phyloP scores from a whole-genome alignment of 2,797 vertebrate genomes.

The Danio tinwini region DNA sequence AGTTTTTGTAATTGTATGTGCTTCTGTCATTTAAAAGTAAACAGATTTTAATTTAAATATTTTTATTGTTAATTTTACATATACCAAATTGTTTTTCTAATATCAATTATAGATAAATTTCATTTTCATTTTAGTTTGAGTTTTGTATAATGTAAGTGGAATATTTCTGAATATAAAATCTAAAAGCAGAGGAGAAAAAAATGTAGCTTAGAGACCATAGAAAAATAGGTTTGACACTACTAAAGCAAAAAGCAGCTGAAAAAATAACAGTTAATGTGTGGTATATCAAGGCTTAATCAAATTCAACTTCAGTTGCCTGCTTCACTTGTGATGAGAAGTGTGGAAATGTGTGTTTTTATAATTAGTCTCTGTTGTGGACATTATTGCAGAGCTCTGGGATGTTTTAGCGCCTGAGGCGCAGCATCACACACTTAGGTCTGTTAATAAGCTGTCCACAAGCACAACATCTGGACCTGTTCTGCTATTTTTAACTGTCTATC shows the following conservation, averaged over 20 bases:
- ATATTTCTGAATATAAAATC: neutral
- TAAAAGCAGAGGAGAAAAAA: neutral
- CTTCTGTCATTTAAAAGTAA: too few species aligned
- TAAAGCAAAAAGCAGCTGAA: neutral
- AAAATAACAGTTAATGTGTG: neutral
- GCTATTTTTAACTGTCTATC: slow-evolving; percentile 34
- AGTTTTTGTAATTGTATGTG: too few species aligned
- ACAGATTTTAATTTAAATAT: too few species aligned
- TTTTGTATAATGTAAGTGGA: too few species aligned
- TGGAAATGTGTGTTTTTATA: slow-evolving; percentile 57
- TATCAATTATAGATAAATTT: too few species aligned
- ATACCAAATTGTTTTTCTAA: too few species aligned
- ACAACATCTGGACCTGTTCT: slow-evolving; percentile 78
- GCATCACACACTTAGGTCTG: slow-evolving; percentile 68
- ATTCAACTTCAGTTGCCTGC: slow-evolving; percentile 38
- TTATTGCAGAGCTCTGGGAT: slow-evolving; percentile 52
- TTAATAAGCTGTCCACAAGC: slow-evolving; percentile 72
- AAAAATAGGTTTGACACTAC: neutral
- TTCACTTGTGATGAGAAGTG: slow-evolving; percentile 22
- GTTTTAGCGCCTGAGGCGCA: slow-evolving; percentile 70
- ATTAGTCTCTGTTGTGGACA: slow-evolving; percentile 60
- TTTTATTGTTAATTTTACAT: too few species aligned
- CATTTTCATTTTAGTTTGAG: too few species aligned
- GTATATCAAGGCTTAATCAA: slow-evolving; percentile 30
- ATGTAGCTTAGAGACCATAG: neutral